Percentiles rank a stretch among this genome's conserved stretches.
Conservation (phyloP, 2,113 vertebrate species). For the Micronycteris hirsuta region DNA sequence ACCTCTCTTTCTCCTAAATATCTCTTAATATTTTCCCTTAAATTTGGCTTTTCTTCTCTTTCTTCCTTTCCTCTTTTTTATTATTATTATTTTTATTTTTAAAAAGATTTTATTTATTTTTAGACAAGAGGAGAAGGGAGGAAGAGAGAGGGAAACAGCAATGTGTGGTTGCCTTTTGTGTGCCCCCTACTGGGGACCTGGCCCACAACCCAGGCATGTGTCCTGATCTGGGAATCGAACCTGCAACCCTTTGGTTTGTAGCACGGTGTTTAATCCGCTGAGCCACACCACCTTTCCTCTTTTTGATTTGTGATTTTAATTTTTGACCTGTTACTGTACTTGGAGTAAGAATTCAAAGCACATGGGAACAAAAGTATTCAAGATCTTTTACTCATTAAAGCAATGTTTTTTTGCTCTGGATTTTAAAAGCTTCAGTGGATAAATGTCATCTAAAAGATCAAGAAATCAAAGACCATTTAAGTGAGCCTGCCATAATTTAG, state of each 20-base stretch:
- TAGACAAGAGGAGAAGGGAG: no score
- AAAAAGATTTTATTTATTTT: no score
- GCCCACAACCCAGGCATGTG: no score
- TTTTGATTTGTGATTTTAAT: constrained; percentile 33
- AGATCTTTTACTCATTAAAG: constrained; percentile 57
- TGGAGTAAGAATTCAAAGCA: constrained; percentile 40
- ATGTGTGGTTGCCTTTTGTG: no score
- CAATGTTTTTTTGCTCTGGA: constrained; percentile 43
- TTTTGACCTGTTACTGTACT: constrained; percentile 31
- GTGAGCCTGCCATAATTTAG: not conserved
- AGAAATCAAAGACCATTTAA: constrained; percentile 47
- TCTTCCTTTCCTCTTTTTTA: not conserved
- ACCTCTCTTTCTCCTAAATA: not conserved
- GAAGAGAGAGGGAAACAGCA: no score
- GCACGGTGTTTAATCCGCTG: no score
- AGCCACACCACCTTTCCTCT: not conserved
- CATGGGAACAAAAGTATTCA: constrained; percentile 37
- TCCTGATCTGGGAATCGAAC: no score
- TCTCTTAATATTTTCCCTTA: not conserved
- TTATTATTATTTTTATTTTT: no score
- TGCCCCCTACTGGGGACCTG: no score
- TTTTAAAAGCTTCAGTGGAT: constrained; percentile 50
- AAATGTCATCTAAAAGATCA: constrained; percentile 36
- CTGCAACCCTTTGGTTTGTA: no score
- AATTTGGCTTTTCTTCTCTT: not conserved